Evolutionary conservation across 2,888 invertebrate species (phyloP), one percentile per base, ranked within the genome.

Genomic region (Dorcus hopei): DNA sequence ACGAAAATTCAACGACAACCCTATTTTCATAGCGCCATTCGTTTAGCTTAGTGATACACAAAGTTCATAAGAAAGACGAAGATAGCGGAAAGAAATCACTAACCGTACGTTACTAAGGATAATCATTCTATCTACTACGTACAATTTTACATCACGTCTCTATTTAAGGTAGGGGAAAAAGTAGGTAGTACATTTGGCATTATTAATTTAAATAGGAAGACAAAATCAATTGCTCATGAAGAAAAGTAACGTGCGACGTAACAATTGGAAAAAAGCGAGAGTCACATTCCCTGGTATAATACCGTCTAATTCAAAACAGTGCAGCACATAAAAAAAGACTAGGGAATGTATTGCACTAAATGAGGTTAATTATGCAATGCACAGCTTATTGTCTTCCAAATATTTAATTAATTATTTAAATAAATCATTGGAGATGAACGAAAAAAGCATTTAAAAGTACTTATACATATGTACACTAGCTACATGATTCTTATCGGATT

Each of bases 111-210:
- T 61, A 59, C 70, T 68, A 67, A 66, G 66, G 68, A 33, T 66
- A 70, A 68, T 69, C 67, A 69, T 65, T 61, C 68, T 69, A 71
- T 70, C 56, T 62, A 61, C 71, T 73, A 74, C 68, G 61, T 71
- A 72, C 70, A 73, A 33, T 33, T 68, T 66, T 71, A 74, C 70
- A 61, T 72, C 68, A 70, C 68, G 69, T 68, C 61, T 63, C 67
- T 38, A 51, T 69, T 49, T 52, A 43, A 40, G 55, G 45, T 53
- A 33, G 26, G 51, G 67, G 67, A 71, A 67, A 68, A 70, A 69
- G 70, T 73, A 72, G 68, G 68, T 51, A 39, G 38, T 73, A 72
- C 71, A 72, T 74, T 73, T 74, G 74, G 72, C 73, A 72, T 70
- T 68, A 52, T 65, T 59, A 52, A 60, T 61, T 58, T 52, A 63